phyloP scores from a whole-genome alignment of 2,797 vertebrate species.

The Girardinus metallicus region DNA sequence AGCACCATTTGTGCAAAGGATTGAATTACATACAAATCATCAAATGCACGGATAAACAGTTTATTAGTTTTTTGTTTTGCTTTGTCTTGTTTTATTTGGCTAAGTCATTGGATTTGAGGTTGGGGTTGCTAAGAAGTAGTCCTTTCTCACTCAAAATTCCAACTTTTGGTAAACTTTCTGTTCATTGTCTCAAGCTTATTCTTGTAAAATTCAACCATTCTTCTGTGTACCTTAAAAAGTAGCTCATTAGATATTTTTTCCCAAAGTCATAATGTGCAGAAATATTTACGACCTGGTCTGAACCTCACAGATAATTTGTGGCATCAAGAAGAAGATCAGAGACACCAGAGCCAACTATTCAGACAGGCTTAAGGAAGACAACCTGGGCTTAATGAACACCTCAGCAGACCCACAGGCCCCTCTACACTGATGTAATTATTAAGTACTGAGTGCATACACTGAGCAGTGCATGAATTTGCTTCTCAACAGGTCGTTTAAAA shows the following conservation, averaged over 20 bases:
- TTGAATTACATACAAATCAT: background rate
- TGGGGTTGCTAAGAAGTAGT: background rate
- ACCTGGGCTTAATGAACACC: background rate
- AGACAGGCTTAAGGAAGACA: background rate
- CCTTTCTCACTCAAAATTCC: background rate
- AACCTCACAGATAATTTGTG: background rate
- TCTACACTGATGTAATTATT: background rate
- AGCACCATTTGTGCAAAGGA: background rate
- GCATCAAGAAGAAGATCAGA: background rate
- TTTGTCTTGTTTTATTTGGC: background rate
- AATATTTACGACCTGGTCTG: background rate
- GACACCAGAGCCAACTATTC: background rate
- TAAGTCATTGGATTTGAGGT: background rate
- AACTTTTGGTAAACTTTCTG: background rate
- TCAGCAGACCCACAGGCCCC: background rate
- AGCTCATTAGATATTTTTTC: background rate
- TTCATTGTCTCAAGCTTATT: background rate
- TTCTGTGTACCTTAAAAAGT: background rate
- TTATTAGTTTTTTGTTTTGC: background rate
- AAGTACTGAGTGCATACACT: background rate
- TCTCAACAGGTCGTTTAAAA: background rate
- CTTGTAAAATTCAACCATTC: background rate
- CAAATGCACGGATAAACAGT: background rate
- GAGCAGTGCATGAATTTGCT: background rate
- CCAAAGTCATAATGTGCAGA: background rate